Evolutionary conservation across 2,888 invertebrate species (phyloP), one percentile per base, ranked within the genome.

Genomic region (Lysandra coridon): DNA sequence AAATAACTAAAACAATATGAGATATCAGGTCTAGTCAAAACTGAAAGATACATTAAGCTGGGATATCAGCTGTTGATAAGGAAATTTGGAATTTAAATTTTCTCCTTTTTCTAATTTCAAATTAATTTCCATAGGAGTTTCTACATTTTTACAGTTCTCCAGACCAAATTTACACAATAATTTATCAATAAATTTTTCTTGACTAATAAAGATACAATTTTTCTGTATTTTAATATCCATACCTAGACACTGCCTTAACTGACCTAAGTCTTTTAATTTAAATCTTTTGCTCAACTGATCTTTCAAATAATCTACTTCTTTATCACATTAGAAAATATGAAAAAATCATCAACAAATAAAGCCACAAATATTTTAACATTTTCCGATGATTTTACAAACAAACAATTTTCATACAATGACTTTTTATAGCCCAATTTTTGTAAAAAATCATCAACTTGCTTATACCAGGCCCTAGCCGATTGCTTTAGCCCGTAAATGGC

Each of bases 401-500:
- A 79, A 80, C 78, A 79, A 74, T 62, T 79, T 79, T 81, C 80
- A 81, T 81, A 81, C 12, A 62, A 6, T 40, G 40, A 40, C 40
- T 40, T 40, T 40, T 40, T 40, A 40, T 6, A 40, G 40, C 40
- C 40, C 40, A 80, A 69, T 6, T 80, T 2, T 78, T 62, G 49
- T 79, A 81, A 80, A 80, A 73, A 81, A 74, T 77, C 40, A 78
- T 80, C 80, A 53, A 79, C 80, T 12, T 78, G 57, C 33, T 57
- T 79, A 74, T 79, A 80, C 80, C 82, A 82, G 0, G 80, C 80
- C 49, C 81, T 78, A n/a, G 82, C 80, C 5, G 82, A 81, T 33
- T 84, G 83, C 73, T 81, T 82, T 57, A 83, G 33, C 14, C 83
- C 82, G 81, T 83, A 83, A 30, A 83, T 82, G n/a, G 82, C 81